Evolutionary conservation across 2,888 invertebrate genomes (phyloP), one percentile per base, ranked within the genome.

Genomic region (Meteorus cinctellus): DNA sequence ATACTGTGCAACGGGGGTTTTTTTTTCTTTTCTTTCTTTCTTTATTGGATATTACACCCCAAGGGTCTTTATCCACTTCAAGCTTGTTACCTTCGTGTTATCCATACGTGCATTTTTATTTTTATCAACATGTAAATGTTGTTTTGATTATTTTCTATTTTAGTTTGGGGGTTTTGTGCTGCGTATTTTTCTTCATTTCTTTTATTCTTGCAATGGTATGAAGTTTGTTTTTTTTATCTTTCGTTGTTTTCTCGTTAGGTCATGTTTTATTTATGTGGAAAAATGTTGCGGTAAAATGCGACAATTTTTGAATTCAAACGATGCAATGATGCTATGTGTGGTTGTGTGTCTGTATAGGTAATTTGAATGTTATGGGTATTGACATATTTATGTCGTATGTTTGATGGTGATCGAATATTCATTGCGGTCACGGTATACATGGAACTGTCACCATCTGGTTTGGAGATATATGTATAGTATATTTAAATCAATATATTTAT

Each of bases 1-100:
- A 19, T 66, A n/a, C 36, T 8, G 16, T 34, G 14, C 41, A 14
- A 36, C 19, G 29, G 27, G 70, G 19, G 2, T 72, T 63, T 69
- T 36, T 60, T 60, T 24, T 55, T 19, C 10, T 8, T 5, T 55
- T 4, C n/a, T 48, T 55, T 55, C 19, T 10, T 19, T 55, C 5
- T 19, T 19, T 19, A 55, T 55, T 55, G 55, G 55, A 55, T 55
- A 55, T 55, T 36, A n/a, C 71, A 63, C 62, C 63, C 71, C 19
- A 55, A 55, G 55, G 24, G n/a, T 19, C n/a, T 41, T 29, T 65
- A 31, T 55, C 29, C 14, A 63, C 29, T 45, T 34, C 45, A 19
- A 51, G 31, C 24, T 41, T 8, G 24, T 12, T 6, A n/a, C 29
- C 8, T 34, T 27, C 59, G 24, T 60, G 10, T 70, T 60, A 19